Percentiles rank a stretch among this genome's conserved stretches.
These are phyloP conservation scores for Suncus etruscus DNA, from an alignment of 2,113 vertebrate genomes.

Conservation along the genomic window DNA sequence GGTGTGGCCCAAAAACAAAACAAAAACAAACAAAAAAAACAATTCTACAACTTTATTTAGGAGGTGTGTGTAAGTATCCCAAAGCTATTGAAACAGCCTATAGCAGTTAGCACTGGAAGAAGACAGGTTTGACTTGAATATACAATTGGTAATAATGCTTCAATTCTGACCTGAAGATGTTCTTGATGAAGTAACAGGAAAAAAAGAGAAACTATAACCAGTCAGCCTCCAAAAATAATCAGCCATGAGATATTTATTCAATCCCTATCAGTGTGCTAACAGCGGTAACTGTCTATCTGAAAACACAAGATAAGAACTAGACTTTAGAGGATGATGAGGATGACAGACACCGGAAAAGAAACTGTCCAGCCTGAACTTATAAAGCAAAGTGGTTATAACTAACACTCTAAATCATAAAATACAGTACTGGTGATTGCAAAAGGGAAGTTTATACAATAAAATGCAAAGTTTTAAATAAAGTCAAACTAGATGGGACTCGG, in stretches of 20 bases:
- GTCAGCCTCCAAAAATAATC: too few relatives aligned
- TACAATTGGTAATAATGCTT: neutral
- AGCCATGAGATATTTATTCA: too few relatives aligned
- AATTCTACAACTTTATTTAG: too few relatives aligned
- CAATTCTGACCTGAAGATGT: neutral
- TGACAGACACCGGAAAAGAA: neutral
- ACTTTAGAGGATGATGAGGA: neutral
- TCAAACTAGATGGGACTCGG: neutral
- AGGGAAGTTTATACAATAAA: neutral
- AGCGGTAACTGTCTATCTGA: neutral
- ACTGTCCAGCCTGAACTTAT: neutral
- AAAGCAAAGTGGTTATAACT: neutral
- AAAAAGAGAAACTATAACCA: neutral
- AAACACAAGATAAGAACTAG: neutral
- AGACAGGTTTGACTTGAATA: neutral
- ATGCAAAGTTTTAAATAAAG: neutral
- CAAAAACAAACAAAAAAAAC: too few relatives aligned
- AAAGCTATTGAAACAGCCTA: neutral
- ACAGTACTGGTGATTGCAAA: neutral
- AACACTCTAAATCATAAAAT: neutral
- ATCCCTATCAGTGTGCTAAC: too few relatives aligned
- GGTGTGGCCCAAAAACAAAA: too few relatives aligned
- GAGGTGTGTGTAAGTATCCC: too few relatives aligned
- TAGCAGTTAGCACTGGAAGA: neutral
- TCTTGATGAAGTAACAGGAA: neutral